A percentile compares a stretch with the other conserved stretches of the same genome.
Evolutionary conservation across 2,113 vertebrate species (phyloP).

Genomic region (Pluvialis apricaria): DNA sequence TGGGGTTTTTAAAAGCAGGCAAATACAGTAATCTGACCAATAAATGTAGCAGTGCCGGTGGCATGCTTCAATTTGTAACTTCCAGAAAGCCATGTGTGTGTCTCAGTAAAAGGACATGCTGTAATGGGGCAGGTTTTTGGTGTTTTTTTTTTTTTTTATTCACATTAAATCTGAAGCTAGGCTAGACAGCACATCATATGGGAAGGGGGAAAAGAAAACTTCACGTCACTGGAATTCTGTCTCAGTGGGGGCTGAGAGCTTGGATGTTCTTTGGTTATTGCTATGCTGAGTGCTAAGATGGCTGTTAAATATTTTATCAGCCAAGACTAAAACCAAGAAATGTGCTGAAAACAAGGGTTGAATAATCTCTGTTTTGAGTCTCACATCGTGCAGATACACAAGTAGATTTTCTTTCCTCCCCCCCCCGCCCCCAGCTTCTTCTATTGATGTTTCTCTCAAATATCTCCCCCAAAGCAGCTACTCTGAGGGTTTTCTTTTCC

Average conservation of each 20-base stretch:
- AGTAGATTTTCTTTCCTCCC: neutral
- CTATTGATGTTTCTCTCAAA: neutral
- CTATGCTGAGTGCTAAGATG: slow-evolving; percentile 28
- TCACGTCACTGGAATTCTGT: neutral
- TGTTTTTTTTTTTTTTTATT: neutral
- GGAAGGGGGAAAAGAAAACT: neutral
- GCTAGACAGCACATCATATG: neutral
- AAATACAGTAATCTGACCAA: neutral
- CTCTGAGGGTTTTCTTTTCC: slow-evolving; percentile 8
- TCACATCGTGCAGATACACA: neutral
- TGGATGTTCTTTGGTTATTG: slow-evolving; percentile 10
- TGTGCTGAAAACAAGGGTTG: neutral
- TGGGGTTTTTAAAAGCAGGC: neutral
- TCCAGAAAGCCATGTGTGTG: neutral
- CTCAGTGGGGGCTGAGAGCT: neutral
- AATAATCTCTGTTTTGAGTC: slow-evolving; percentile 13
- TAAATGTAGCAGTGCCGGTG: neutral
- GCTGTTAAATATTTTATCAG: slow-evolving; percentile 66
- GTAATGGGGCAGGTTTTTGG: neutral
- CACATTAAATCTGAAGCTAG: neutral
- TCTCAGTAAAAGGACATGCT: neutral
- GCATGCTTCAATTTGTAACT: neutral
- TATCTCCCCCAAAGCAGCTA: neutral
- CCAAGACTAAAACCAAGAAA: slow-evolving; percentile 22
- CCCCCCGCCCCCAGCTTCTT: neutral